Conservation (phyloP, 2,113 vertebrate genomes). For the Gallinago undulata region DNA sequence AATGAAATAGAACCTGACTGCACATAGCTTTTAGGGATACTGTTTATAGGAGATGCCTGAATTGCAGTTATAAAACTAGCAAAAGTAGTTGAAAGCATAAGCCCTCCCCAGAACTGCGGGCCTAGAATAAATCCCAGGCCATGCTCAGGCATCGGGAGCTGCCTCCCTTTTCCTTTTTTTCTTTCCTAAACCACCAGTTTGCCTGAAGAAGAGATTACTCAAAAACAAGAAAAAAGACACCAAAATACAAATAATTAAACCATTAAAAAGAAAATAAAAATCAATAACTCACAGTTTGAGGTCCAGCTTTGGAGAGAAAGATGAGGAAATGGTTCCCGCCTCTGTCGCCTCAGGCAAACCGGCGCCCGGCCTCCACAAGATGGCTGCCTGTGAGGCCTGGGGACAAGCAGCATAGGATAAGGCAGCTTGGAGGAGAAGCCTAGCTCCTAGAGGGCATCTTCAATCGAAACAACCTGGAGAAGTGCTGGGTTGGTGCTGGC, state of each 20-base stretch:
- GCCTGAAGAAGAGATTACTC: background rate
- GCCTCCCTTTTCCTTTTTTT: background rate
- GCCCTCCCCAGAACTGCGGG: background rate
- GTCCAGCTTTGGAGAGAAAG: rapidly evolving
- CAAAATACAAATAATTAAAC: background rate
- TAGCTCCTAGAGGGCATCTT: rapidly evolving
- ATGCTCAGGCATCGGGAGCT: background rate
- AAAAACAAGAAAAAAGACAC: background rate
- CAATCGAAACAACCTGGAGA: rapidly evolving
- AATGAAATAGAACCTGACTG: background rate
- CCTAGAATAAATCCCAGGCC: background rate
- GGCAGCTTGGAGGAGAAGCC: background rate
- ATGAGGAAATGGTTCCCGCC: rapidly evolving
- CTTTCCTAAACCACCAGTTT: background rate
- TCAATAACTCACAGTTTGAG: background rate
- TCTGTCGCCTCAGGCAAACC: rapidly evolving
- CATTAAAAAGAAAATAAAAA: background rate
- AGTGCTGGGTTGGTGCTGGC: rapidly evolving
- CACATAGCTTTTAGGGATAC: conserved; percentile 28
- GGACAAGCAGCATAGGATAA: rapidly evolving
- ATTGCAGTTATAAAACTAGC: background rate
- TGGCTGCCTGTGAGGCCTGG: rapidly evolving
- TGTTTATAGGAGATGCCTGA: conserved; percentile 9
- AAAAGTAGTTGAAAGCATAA: background rate
- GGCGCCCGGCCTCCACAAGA: rapidly evolving